A percentile compares a stretch with the other conserved stretches of the same genome.
Conservation (phyloP, 2,888 invertebrate genomes). For the Tetropium fuscum region DNA sequence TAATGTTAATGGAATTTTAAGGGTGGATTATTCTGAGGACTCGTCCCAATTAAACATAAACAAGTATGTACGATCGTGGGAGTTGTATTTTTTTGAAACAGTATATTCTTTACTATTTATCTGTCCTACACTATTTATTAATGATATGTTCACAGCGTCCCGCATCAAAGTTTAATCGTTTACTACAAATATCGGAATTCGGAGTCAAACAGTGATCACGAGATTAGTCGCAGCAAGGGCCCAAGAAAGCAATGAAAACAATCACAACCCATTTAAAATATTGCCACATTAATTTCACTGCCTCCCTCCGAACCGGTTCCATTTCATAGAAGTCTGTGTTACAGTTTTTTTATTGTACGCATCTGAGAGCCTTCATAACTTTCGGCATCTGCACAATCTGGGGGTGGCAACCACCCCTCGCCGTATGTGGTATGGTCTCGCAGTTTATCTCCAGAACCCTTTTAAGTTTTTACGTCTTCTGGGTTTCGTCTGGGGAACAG, state of each 20-base stretch:
- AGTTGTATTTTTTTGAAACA: background rate
- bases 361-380: background rate
- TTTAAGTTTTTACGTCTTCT: conserved; percentile 4
- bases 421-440: conserved; percentile 12
- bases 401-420: conserved; percentile 8
- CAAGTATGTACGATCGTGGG: background rate
- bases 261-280: conserved; percentile 10
- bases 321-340: background rate
- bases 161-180: no score
- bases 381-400: conserved; percentile 10
- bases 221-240: conserved; percentile 27
- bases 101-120: background rate
- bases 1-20: conserved; percentile 15
- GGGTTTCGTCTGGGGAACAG: background rate
- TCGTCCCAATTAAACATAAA: background rate
- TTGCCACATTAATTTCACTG: conserved; percentile 5
- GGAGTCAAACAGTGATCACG: conserved; percentile 25
- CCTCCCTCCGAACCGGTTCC: background rate
- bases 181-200: conserved; percentile 16
- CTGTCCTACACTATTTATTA: background rate
- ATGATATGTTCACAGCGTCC: conserved; percentile 12
- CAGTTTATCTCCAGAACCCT: conserved; percentile 1
- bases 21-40: background rate
- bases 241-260: conserved; percentile 14
- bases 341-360: conserved; percentile 4